Evolutionary conservation across 2,797 vertebrate genomes (phyloP), one percentile per base, ranked within the genome.

Genomic region (Microctenopoma stevenorrisi): DNA sequence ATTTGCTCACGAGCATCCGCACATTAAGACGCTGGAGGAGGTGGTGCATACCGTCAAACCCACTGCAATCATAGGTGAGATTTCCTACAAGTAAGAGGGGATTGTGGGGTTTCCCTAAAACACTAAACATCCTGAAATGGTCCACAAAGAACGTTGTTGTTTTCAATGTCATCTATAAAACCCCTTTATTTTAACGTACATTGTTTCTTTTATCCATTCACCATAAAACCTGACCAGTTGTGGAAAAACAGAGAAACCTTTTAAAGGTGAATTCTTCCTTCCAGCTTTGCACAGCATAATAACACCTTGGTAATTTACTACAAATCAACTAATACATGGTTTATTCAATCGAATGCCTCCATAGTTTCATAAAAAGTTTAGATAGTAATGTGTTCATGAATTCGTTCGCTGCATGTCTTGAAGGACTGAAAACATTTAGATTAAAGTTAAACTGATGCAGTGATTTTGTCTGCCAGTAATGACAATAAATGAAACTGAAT

Each of bases 1-100:
- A 84, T 99, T 98, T 91, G 97, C 98, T 55, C 97, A 99, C 4
- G 96, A 99, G 0, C 95, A 99, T 54, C 94, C 95, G 0, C 94
- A 89, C 68, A 72, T 98, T 81, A 95, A 91, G 78, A 96, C 95
- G 0, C 90, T 99, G 76, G 96, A 97, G 88, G 97, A 99, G 79
- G 97, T 96, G 65, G 98, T 99, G 72, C 86, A 91, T 68, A 95
- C 92, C 86, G 88, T 99, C 80, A 98, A 97, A 82, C 98, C 98
- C 79, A 95, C 97, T 0, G 95, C 96, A 51, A 92, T 99, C 82
- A 97, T 99, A 85, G 98, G 98, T 99, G 88, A 89, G 88, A 69
- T 38, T 0, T 13, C 28, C 40, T 15, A 7, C 10, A n/a, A 42
- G 25, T 30, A 14, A 26, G 15, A 53, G 30, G 50, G 6, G 42